Conservation (phyloP, 2,888 invertebrate genomes). For the Andrena bucephala region DNA sequence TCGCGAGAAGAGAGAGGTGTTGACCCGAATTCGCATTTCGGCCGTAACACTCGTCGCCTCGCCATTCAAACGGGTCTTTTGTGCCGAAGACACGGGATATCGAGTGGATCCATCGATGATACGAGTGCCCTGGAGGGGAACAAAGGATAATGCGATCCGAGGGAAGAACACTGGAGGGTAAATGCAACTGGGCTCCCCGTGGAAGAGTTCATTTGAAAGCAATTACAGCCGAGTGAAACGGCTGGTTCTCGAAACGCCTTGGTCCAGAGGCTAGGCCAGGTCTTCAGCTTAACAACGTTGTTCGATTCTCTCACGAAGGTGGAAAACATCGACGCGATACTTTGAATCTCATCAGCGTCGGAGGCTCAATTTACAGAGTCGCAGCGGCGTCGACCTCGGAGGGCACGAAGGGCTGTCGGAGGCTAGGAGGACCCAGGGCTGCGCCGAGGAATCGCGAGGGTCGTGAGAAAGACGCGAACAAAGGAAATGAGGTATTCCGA, state of each 20-base stretch:
- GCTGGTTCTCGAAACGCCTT: neutral
- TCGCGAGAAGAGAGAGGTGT: constrained; percentile 36
- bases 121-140: neutral
- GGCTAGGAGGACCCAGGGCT: neutral
- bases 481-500: constrained; percentile 76
- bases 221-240: constrained; percentile 12
- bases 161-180: constrained; percentile 18
- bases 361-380: constrained; percentile 46
- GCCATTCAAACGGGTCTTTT: constrained; percentile 21
- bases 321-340: constrained; percentile 13
- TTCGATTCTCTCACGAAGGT: constrained; percentile 6
- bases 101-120: constrained; percentile 16
- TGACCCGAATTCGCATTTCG: constrained; percentile 56
- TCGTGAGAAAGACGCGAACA: constrained; percentile 71
- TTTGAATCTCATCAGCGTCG: constrained; percentile 39
- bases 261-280: neutral
- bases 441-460: constrained; percentile 56
- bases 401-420: constrained; percentile 3
- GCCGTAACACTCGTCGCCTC: constrained; percentile 23
- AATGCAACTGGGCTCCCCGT: neutral
- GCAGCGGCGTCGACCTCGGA: constrained; percentile 8
- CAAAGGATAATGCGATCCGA: constrained; percentile 43
- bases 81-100: constrained; percentile 35
- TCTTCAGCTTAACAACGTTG: neutral
- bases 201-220: constrained; percentile 38